phyloP scores from a whole-genome alignment of 1,140 invertebrate species.

The Protaetia brevitarsis region DNA sequence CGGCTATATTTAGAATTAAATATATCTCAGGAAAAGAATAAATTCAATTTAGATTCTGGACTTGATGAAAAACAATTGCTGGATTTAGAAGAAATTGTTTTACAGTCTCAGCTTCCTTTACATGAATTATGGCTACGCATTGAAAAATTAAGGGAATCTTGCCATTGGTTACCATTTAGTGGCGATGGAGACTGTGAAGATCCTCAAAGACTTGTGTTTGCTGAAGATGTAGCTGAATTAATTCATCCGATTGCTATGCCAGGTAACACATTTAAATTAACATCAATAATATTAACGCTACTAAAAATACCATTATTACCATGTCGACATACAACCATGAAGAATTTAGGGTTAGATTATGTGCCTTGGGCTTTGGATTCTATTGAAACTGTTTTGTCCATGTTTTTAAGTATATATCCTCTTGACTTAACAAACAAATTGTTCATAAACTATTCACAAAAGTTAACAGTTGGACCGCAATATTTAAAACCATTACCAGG shows the following conservation, averaged over 20 bases:
- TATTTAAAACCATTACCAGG: conserved; percentile 58
- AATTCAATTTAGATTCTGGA: conserved; percentile 48
- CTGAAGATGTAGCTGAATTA: conserved; percentile 61
- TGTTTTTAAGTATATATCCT: conserved; percentile 41
- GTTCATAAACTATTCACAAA: conserved; percentile 37
- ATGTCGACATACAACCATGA: conserved; percentile 48
- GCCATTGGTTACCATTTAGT: conserved; percentile 57
- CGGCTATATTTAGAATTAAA: conserved; percentile 60
- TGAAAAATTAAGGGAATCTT: conserved; percentile 61
- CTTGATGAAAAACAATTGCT: conserved; percentile 56
- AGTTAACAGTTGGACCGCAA: conserved; percentile 56
- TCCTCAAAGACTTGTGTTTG: conserved; percentile 58
- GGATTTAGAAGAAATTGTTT: conserved; percentile 61
- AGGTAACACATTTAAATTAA: conserved; percentile 54
- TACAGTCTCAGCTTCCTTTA: conserved; percentile 61
- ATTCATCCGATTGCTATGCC: conserved; percentile 60
- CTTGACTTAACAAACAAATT: conserved; percentile 37
- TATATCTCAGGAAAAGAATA: conserved; percentile 48
- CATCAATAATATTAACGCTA: conserved; percentile 54
- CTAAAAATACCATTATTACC: conserved; percentile 56
- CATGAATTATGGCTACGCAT: conserved; percentile 65
- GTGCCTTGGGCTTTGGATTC: conserved; percentile 55
- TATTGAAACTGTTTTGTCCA: conserved; percentile 52
- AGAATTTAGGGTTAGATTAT: conserved; percentile 51
- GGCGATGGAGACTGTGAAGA: conserved; percentile 43